These are phyloP conservation scores for Urosaurus nigricauda DNA, from an alignment of 2,797 vertebrate genomes.

Conservation along the genomic window DNA sequence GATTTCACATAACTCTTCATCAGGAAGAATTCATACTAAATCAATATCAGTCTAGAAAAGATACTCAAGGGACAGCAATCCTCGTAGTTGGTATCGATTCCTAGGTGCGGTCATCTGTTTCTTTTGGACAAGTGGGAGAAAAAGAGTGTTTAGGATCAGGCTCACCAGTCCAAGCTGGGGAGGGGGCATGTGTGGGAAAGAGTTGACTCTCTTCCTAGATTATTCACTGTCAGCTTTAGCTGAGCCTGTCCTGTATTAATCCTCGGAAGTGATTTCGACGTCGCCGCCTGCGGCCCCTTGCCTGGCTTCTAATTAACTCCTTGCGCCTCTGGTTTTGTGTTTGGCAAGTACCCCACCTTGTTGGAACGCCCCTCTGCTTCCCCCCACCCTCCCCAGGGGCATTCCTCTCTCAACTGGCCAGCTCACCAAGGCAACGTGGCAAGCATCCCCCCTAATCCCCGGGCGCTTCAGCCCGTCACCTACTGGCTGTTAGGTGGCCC, in stretches of 20 bases:
- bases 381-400: conserved; percentile 74
- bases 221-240: conserved; percentile 50
- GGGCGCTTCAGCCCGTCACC: conserved; percentile 90
- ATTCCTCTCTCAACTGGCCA: conserved; percentile 93
- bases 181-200: conserved; percentile 88
- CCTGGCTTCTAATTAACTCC: conserved; percentile 96
- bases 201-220: conserved; percentile 79
- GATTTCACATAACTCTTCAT: conserved; percentile 27
- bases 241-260: conserved; percentile 84
- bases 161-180: conserved; percentile 67
- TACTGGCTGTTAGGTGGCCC: conserved; percentile 95
- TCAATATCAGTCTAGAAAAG: background rate
- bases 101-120: conserved; percentile 16
- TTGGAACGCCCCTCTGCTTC: conserved; percentile 84
- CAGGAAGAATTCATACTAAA: background rate
- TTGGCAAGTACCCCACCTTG: conserved; percentile 84
- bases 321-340: conserved; percentile 74
- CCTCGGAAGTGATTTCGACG: conserved; percentile 94
- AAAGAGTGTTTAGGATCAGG: conserved; percentile 36
- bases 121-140: conserved; percentile 12
- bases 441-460: conserved; percentile 82
- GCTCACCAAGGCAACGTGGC: conserved; percentile 94
- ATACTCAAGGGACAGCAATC: background rate
- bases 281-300: conserved; percentile 74
- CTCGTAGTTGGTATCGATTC: background rate